Base-by-base conservation (phyloP, 2,113 vertebrate genomes). In the Saguinus imperator region DNA sequence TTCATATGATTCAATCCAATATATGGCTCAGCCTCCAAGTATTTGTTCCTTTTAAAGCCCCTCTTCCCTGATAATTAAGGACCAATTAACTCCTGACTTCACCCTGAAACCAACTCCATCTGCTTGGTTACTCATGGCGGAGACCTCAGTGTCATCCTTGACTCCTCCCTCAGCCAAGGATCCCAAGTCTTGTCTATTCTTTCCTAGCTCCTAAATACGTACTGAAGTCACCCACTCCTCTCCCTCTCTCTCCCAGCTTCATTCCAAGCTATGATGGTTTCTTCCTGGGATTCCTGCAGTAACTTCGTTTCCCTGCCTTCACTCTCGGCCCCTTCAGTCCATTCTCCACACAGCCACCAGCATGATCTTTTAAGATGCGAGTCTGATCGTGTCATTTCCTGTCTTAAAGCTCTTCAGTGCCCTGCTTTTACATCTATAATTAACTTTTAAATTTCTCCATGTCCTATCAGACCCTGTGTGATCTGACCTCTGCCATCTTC, bases 391-490 rank as follows among this genome's bases (percentile, higher is more conserved):
- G 64, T 87, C 75, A 45, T 83, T 79, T 96, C 43, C 70, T 61
- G 66, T 79, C 29, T 40, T 43, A 61, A 82, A 85, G 77, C 75
- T 66, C 64, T 73, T 55, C 52, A 32, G 45, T 50, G 58, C 35
- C 81, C 37, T 91, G 57, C 50, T 88, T 94, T 88, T 17, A 58
- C 45, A 37, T 91, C 81, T 66, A 82, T 48, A 77, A 82, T 95
- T 95, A 88, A 96, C 81, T 52, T 91, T 94, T 68, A 81, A 82
- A 93, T 82, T 52, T 73, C 45, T 11, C 70, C 50, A 0, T 68
- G 73, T 94, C 55, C 58, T 82, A 29, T 40, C 35, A 70, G 94
- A 82, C 55, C 64, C 18, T 4, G 21, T 21, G 7, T 5, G 75
- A 84, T 77, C 52, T 94, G 89, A 58, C 85, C 27, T 83, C 80